A percentile compares a stretch with the other conserved stretches of the same genome.
Evolutionary conservation across 2,113 vertebrate genomes (phyloP).

Genomic region (Cavia aperea): DNA sequence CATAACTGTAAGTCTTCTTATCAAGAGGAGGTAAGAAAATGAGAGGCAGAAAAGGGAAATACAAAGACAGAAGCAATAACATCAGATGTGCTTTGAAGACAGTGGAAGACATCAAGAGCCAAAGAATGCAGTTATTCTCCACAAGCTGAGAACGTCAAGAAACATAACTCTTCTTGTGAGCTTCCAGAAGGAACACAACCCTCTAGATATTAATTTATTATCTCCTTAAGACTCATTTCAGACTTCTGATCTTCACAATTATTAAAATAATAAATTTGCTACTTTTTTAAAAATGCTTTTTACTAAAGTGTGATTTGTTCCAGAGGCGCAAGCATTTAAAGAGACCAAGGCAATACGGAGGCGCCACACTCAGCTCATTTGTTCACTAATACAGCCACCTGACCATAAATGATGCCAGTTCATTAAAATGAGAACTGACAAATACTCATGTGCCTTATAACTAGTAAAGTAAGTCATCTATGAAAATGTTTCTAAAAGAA

Average conservation of each 20-base stretch:
- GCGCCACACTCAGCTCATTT: neutral
- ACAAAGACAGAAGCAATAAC: neutral
- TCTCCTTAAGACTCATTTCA: neutral
- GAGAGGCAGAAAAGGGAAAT: neutral
- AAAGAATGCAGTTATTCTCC: neutral
- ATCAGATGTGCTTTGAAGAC: neutral
- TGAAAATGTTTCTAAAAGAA: conserved; percentile 31
- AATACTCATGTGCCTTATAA: neutral
- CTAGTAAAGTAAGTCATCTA: conserved; percentile 11
- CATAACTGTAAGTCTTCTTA: neutral
- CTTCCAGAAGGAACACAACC: neutral
- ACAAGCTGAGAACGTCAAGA: neutral
- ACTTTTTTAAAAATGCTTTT: neutral
- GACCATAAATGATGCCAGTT: neutral
- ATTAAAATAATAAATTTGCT: neutral
- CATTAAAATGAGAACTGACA: conserved; percentile 17
- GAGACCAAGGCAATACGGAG: neutral
- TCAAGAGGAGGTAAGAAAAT: neutral
- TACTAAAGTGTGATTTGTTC: neutral
- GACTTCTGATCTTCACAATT: neutral
- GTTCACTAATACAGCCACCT: neutral
- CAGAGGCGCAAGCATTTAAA: neutral
- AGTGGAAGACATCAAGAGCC: neutral
- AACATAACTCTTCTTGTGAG: neutral
- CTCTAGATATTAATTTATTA: neutral